Base-by-base conservation (phyloP, 2,113 vertebrate genomes). In the Lamprotornis superbus region DNA sequence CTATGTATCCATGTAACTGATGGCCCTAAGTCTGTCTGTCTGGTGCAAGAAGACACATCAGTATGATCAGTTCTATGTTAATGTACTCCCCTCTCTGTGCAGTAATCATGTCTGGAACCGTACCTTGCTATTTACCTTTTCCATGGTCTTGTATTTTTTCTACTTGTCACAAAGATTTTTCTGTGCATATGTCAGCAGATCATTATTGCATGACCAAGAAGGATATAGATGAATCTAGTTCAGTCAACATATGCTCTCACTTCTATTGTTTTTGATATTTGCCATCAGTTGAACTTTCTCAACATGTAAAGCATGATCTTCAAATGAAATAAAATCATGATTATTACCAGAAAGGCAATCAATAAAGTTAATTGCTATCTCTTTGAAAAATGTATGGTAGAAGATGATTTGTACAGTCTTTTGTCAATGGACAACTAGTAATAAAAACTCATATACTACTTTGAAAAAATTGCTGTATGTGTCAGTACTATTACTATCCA, bases 1-100 rank as follows among this genome's bases (percentile, higher is more conserved):
- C 22, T 20, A 8, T 0, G 0, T 28, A 19, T 37, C n/a, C 30
- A 3, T 55, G 7, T 27, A 37, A 49, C 10, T 47, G 31, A 31
- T 37, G 11, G 12, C 39, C 11, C 10, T 28, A 47, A n/a, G 16
- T 30, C 3, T 70, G 8, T 86, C 23, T 2, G 1, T 10, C 27
- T 55, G 55, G 22, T 84, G 4, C 13, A 5, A 33, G 22, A 61
- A 49, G 23, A 65, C 8, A 22, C 17, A 20, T 55, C 35, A 60
- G 44, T 39, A 5, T 68, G 22, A 37, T 10, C 7, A 50, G 12
- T 8, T 12, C 2, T 40, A 6, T 24, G 33, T 12, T 39, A 59
- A 4, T 22, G 21, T 67, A 12, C 4, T 75, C 3, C 7, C 2
- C 12, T 64, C 9, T 70, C 47, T 53, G 9, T 56, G 30, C 23